Conservation (phyloP, 2,888 invertebrate species). For the Pherbina coryleti region DNA sequence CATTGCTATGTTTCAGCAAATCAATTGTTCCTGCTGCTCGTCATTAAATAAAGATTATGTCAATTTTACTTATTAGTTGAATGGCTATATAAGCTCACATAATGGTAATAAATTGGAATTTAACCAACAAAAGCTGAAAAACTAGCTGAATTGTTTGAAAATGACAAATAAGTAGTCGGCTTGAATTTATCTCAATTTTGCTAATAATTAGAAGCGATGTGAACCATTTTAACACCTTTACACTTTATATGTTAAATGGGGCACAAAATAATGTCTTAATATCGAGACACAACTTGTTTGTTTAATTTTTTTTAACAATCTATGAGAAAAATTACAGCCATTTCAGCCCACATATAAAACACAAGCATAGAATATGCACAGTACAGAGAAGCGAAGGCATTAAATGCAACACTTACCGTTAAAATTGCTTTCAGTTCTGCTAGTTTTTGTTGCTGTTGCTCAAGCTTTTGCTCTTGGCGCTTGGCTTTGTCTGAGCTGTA, state of each 20-base stretch:
- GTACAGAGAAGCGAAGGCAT: too few relatives aligned
- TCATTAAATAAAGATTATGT: slow-evolving; percentile 17
- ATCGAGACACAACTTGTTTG: too few relatives aligned
- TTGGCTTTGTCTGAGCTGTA: background rate
- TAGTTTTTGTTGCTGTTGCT: background rate
- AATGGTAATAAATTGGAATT: too few relatives aligned
- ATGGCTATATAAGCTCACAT: background rate
- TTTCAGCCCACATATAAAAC: background rate
- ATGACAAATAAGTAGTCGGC: too few relatives aligned
- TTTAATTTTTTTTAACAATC: background rate
- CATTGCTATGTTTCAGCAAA: background rate
- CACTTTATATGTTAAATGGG: too few relatives aligned
- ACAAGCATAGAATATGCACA: background rate
- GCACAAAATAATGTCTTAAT: too few relatives aligned
- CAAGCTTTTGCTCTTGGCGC: background rate
- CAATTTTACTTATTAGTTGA: slow-evolving; percentile 4
- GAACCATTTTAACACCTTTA: too few relatives aligned
- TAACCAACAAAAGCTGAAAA: too few relatives aligned
- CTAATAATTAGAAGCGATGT: too few relatives aligned
- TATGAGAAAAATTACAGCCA: slow-evolving; percentile 6
- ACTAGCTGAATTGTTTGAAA: too few relatives aligned
- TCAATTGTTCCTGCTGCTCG: background rate
- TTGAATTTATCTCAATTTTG: too few relatives aligned
- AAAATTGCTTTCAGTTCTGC: slow-evolving; percentile 7
- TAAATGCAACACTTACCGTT: slow-evolving; percentile 7